phyloP scores from a whole-genome alignment of 2,797 vertebrate species.

The Apogon hyalosoma region DNA sequence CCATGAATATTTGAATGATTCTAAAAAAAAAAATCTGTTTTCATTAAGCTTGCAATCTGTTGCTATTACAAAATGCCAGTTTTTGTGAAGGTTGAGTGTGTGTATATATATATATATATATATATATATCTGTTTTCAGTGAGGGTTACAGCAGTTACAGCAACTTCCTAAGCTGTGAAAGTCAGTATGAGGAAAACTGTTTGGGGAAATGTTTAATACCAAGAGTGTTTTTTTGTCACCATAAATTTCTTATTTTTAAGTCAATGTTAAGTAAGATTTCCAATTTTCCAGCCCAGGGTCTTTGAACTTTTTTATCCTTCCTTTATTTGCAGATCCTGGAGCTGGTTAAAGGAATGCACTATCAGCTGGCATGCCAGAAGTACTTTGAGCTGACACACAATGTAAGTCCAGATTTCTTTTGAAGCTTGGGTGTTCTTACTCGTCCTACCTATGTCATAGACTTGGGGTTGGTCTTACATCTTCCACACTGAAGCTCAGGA shows the following conservation, averaged over 20 bases:
- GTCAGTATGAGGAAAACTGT: not conserved
- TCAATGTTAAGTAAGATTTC: not conserved
- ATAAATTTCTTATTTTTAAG: not conserved
- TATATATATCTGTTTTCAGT: no score
- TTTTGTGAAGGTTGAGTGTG: no score
- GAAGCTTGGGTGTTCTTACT: conserved; percentile 46
- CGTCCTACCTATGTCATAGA: conserved; percentile 45
- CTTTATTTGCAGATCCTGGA: conserved; percentile 89
- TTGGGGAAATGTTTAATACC: not conserved
- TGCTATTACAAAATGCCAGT: conserved; percentile 16
- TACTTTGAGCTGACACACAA: conserved; percentile 96
- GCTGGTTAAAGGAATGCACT: conserved; percentile 97
- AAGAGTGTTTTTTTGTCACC: not conserved
- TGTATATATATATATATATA: no score
- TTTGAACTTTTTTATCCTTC: not conserved
- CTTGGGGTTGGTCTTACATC: conserved; percentile 48
- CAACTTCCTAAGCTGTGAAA: not conserved
- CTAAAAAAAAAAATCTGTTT: conserved; percentile 47
- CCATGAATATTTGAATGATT: conserved; percentile 48
- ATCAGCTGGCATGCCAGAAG: conserved; percentile 98
- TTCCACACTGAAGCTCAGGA: conserved; percentile 41
- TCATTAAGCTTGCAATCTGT: conserved; percentile 42
- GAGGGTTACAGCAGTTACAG: not conserved
- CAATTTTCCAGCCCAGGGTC: not conserved
- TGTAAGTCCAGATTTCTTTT: conserved; percentile 86